These are phyloP conservation scores for Gryllus bimaculatus DNA, from an alignment of 1,140 invertebrate genomes.

Conservation along the genomic window DNA sequence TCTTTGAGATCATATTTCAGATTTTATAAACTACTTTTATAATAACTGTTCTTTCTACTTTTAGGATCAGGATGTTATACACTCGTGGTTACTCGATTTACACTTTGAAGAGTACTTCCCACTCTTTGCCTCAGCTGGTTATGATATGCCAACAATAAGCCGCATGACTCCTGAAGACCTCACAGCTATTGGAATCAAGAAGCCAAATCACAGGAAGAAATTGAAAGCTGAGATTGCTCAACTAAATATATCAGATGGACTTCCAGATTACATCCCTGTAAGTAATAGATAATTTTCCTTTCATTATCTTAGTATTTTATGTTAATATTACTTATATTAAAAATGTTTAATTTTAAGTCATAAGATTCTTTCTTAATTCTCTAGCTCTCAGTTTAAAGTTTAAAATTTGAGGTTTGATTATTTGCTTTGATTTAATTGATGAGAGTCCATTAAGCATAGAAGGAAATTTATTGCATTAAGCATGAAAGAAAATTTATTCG, in stretches of 20 bases:
- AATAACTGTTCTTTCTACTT: slow-evolving; percentile 24
- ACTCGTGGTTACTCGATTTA: slow-evolving; percentile 87
- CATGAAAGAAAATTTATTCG: no score
- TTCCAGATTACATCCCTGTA: slow-evolving; percentile 87
- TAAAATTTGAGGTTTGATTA: no score
- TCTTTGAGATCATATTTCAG: no score
- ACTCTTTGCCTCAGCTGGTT: slow-evolving; percentile 89
- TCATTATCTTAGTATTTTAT: background rate
- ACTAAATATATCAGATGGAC: slow-evolving; percentile 85
- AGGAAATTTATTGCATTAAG: no score
- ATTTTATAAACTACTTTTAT: no score
- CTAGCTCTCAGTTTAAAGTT: background rate
- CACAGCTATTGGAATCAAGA: slow-evolving; percentile 81
- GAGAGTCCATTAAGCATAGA: no score
- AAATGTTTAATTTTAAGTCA: no score
- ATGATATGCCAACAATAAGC: slow-evolving; percentile 94
- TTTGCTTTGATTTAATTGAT: no score
- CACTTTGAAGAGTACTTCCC: slow-evolving; percentile 94
- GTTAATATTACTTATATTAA: background rate
- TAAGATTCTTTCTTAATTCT: background rate
- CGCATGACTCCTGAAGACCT: slow-evolving; percentile 93
- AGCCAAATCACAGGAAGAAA: slow-evolving; percentile 91
- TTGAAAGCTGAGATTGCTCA: slow-evolving; percentile 94
- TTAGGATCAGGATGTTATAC: slow-evolving; percentile 84
- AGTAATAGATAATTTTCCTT: slow-evolving; percentile 30